Evolutionary conservation across 1,140 invertebrate species (phyloP), one percentile per base, ranked within the genome.

Genomic region (Phthorimaea operculella): DNA sequence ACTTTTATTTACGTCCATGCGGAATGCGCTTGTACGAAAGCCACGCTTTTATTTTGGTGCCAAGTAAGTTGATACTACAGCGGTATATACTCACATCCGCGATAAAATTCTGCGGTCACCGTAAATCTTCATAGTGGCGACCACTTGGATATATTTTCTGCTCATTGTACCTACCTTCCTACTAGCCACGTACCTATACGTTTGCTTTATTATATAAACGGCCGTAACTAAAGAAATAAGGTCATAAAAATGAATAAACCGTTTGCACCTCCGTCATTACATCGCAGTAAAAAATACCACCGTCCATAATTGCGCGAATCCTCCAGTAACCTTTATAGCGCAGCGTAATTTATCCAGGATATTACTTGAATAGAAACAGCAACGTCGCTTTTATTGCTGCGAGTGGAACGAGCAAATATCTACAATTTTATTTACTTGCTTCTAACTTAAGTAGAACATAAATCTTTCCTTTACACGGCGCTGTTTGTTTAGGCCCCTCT

Each of bases 331-430:
- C 57, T 72, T 64, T 63, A 67, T 62, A 64, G 61, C 59, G 56
- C 55, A 61, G 60, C 55, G 61, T 69, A 69, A 72, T 69, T 69
- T 67, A 69, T 60, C 63, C 54, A 54, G 56, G 57, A 63, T 66
- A 64, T 68, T 63, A 58, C 61, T 60, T 63, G 59, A 68, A 71
- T 68, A 64, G 60, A 66, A 66, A 60, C 54, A 54, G 53, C 28
- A 59, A 57, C 54, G 39, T 58, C 47, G 52, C 54, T 66, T 63
- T 64, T 66, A 64, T 66, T 66, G 56, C 62, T 42, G 47, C n/a
- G 52, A 39, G 36, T 39, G 36, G n/a, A 39, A n/a, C 36, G 36
- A 39, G 36, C 10, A 39, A 39, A 39, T 39, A 39, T 39, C 36
- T 39, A 39, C 36, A 39, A 39, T 39, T 39, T 39, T 39, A 39